Conservation (phyloP, 1,140 invertebrate genomes). For the Camponotus floridanus region DNA sequence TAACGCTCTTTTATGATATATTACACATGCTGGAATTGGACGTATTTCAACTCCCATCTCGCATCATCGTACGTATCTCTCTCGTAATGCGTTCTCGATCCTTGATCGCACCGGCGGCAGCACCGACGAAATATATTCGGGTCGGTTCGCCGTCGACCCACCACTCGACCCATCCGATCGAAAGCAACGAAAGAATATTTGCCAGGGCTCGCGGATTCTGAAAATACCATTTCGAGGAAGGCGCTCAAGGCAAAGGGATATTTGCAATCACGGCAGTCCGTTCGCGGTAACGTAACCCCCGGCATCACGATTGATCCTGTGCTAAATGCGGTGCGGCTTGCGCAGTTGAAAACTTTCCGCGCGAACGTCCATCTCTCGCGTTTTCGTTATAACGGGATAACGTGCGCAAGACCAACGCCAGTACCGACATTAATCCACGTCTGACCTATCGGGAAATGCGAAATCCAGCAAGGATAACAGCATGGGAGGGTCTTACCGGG, state of each 20-base stretch:
- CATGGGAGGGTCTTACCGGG: conserved; percentile 43
- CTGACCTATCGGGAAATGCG: conserved; percentile 62
- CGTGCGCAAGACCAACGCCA: not conserved
- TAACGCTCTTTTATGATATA: conserved; percentile 48
- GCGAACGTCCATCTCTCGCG: not conserved
- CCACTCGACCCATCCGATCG: not conserved
- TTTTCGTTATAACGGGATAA: conserved; percentile 23
- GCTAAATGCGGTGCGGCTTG: conserved; percentile 6
- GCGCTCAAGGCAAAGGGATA: conserved; percentile 31
- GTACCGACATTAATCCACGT: conserved; percentile 71
- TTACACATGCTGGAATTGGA: conserved; percentile 39
- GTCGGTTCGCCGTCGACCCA: conserved; percentile 21
- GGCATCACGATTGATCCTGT: conserved; percentile 32
- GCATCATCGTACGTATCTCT: not conserved
- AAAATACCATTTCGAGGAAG: conserved; percentile 57
- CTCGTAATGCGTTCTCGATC: conserved; percentile 48
- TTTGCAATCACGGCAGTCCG: conserved; percentile 49
- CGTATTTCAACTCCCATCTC: conserved; percentile 38
- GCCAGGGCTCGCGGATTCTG: not conserved
- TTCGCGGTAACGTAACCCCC: conserved; percentile 15
- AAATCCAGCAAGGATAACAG: conserved; percentile 48
- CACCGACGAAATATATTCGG: conserved; percentile 42
- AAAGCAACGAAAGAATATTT: conserved; percentile 58
- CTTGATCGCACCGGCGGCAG: conserved; percentile 18
- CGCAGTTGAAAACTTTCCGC: not conserved